Evolutionary conservation across 2,113 vertebrate species (phyloP).

Genomic region (Trogon surrucura): DNA sequence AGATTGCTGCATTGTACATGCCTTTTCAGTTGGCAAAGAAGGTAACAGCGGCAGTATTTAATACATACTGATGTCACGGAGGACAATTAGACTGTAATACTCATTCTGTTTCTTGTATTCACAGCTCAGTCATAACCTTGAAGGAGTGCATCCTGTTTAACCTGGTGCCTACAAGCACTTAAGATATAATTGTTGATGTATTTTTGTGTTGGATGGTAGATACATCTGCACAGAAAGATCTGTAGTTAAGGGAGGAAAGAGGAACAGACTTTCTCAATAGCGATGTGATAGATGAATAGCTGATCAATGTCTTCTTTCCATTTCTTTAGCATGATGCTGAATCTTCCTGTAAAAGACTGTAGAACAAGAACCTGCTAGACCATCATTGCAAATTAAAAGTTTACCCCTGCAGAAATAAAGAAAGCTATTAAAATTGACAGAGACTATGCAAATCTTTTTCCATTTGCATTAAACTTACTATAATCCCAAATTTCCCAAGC

Average conservation of each 20-base stretch:
- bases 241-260: background rate
- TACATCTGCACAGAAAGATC: background rate
- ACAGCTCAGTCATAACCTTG: background rate
- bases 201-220: background rate
- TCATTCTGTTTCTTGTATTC: background rate
- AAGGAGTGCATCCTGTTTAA: background rate
- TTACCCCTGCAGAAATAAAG: background rate
- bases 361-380: background rate
- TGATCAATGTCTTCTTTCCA: background rate
- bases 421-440: background rate
- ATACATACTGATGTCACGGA: fast-evolving
- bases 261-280: background rate
- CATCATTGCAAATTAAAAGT: background rate
- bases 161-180: background rate
- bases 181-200: background rate
- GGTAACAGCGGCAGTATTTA: background rate
- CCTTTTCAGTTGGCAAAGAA: background rate
- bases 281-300: background rate
- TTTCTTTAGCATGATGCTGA: background rate
- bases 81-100: background rate
- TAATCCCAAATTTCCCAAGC: background rate
- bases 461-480: background rate
- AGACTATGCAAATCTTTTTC: background rate
- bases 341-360: background rate
- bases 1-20: background rate